Evolutionary conservation across 2,888 invertebrate genomes (phyloP), one percentile per base, ranked within the genome.

Genomic region (Orthonychiurus folsomi): DNA sequence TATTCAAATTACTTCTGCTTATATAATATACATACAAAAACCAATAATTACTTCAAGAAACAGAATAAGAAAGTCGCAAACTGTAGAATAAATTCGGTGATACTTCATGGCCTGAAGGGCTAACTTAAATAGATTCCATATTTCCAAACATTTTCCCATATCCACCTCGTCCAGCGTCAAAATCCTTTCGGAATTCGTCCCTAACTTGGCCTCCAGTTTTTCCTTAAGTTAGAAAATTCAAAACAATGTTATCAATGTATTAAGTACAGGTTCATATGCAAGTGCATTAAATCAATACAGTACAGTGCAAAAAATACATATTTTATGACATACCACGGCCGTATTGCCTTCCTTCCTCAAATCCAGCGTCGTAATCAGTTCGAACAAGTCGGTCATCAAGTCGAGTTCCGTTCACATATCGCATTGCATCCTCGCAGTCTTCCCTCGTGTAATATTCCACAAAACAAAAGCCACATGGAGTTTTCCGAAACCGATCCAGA

Each of bases 321-420:
- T n/a, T n/a, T n/a, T n/a, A n/a, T n/a, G n/a, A n/a, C n/a, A n/a
- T n/a, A n/a, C n/a, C n/a, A 72, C 99, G 83, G 27, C 99, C 99
- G 80, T 91, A 99, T 77, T 99, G 99, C 72, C 99, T 82, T 1
- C 99, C 99, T 80, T 99, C 99, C 67, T 70, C 84, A 78, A 99
- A 99, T 1, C 99, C 99, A 37, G 96, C 96, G 79, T 99, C 99
- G 96, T 96, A 99, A 78, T 99, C 99, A 62, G 94, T 93, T 74
- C 99, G 83, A 55, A 99, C 91, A 67, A 96, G 89, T 75, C 99
- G 84, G 76, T 99, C 99, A 78, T 99, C 99, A 59, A 99, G 80
- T 72, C 95, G 82, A 0, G 97, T 97, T 1, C 95, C 95, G 80
- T 97, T 97, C 47, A 99, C 84, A 76, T 91, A 99, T 72, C 94